Evolutionary conservation across 2,888 invertebrate genomes (phyloP), one percentile per base, ranked within the genome.

Genomic region (Dolichomitus sp.): DNA sequence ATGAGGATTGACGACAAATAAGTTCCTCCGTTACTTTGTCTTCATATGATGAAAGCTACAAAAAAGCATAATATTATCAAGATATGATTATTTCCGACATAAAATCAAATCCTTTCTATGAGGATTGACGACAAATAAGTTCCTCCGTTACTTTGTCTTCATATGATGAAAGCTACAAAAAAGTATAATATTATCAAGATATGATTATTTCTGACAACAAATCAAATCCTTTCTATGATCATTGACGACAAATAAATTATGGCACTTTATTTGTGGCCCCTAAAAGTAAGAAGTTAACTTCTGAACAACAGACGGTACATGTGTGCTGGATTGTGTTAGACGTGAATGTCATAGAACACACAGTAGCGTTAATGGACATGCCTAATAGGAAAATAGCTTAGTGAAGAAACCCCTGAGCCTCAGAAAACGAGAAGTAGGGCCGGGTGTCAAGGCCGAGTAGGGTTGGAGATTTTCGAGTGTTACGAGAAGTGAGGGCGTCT

Each of bases 351-450:
- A 61, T 68, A 52, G 63, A 65, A 52, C 52, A 63, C 59, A 65
- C 40, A 74, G 63, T n/a, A 17, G 14, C 74, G 73, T 80, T 83
- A 80, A 80, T 83, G 79, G 72, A 88, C 87, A 85, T 87, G 87
- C 85, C 86, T 89, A 89, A 91, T 91, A 88, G 89, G 86, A 89
- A 91, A 91, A 91, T 90, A 88, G 88, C 87, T 87, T 84, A 89
- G 89, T 84, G 87, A 83, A 79, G 23, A 72, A 72, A 59, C 66
- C 66, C 75, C 45, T 30, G 66, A 50, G 57, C 72, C 61, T 45
- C 48, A 48, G 72, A 57, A 54, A 48, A 76, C 37, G 66, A 50
- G 63, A 45, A 50, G 65, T 54, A 72, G 70, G 52, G 79, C 76
- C 79, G 82, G 45, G 76, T 83, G 80, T 80, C 72, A 80, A 76